Conservation (phyloP, 2,113 vertebrate species). For the Epinephelus moara region DNA sequence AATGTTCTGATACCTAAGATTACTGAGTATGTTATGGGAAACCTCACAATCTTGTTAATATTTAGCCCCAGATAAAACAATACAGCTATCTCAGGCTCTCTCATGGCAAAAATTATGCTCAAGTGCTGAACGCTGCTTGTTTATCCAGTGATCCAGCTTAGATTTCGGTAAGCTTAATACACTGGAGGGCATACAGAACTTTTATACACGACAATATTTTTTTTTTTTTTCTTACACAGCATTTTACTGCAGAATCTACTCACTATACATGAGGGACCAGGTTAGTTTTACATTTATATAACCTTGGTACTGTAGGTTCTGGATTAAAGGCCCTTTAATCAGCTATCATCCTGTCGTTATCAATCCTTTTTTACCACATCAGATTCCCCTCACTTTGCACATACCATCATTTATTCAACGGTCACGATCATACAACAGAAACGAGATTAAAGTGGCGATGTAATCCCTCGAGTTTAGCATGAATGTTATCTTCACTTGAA, state of each 20-base stretch:
- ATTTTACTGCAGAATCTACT: conserved; percentile 2
- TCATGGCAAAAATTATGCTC: not conserved
- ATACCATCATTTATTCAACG: conserved; percentile 21
- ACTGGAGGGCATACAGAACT: not conserved
- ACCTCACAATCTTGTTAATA: conserved; percentile 8
- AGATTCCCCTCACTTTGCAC: conserved; percentile 2
- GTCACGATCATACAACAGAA: conserved; percentile 19
- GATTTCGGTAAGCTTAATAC: conserved; percentile 15
- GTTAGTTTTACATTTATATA: not conserved
- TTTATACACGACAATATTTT: conserved; percentile 19
- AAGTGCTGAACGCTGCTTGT: conserved; percentile 26
- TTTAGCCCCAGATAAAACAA: conserved; percentile 32
- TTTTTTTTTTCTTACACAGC: conserved; percentile 14
- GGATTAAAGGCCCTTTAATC: not conserved
- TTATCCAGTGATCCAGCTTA: conserved; percentile 17
- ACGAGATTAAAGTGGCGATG: conserved; percentile 35
- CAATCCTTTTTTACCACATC: not conserved
- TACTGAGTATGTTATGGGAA: not conserved
- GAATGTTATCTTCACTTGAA: conserved; percentile 58
- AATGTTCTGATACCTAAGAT: not conserved
- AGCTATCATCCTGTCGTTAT: not conserved
- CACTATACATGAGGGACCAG: not conserved
- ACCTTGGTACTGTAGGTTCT: not conserved
- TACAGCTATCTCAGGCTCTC: not conserved
- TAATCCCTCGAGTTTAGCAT: conserved; percentile 24